A percentile compares a stretch with the other conserved stretches of the same genome.
Evolutionary conservation across 30 jellyfish, hydroid and myxozoan species (phyloP).

Genomic region (Aurelia sp.): DNA sequence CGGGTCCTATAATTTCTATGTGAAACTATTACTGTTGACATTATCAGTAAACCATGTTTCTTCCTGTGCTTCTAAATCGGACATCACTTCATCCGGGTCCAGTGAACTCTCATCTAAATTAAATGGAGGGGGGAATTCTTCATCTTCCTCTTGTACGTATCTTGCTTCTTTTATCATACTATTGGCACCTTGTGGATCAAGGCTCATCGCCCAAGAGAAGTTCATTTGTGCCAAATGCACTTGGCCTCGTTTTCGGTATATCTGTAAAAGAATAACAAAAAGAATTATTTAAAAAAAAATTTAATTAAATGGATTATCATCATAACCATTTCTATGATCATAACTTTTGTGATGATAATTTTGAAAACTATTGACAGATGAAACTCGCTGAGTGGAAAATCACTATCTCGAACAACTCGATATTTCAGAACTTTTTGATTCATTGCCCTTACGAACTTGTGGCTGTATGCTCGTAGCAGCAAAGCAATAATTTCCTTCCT

Average conservation of each 20-base stretch:
- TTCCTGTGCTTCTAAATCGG: slow-evolving; percentile 54
- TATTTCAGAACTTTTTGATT: too few relatives aligned
- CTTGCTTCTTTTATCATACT: slow-evolving; percentile 92
- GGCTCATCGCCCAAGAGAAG: slow-evolving; percentile 95
- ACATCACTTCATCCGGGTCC: slow-evolving; percentile 67
- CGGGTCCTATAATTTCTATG: not conserved
- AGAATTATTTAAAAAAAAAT: too few relatives aligned
- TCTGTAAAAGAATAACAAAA: slow-evolving; percentile 19
- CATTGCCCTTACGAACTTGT: too few relatives aligned
- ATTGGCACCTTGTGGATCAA: slow-evolving; percentile 94
- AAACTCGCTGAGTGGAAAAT: too few relatives aligned
- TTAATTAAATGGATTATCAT: too few relatives aligned
- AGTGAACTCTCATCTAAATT: slow-evolving; percentile 24
- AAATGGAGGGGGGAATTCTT: slow-evolving; percentile 55
- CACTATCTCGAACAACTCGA: too few relatives aligned
- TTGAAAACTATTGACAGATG: too few relatives aligned
- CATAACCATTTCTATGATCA: too few relatives aligned
- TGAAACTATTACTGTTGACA: slow-evolving; percentile 44
- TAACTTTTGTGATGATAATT: too few relatives aligned
- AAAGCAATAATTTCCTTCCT: too few relatives aligned
- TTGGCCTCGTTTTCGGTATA: slow-evolving; percentile 78
- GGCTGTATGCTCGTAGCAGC: too few relatives aligned
- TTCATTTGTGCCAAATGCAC: slow-evolving; percentile 87
- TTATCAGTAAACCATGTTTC: slow-evolving; percentile 30
- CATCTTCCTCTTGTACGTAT: slow-evolving; percentile 68